phyloP scores from a whole-genome alignment of 2,888 invertebrate genomes.

The Hydrotaea diabolus region DNA sequence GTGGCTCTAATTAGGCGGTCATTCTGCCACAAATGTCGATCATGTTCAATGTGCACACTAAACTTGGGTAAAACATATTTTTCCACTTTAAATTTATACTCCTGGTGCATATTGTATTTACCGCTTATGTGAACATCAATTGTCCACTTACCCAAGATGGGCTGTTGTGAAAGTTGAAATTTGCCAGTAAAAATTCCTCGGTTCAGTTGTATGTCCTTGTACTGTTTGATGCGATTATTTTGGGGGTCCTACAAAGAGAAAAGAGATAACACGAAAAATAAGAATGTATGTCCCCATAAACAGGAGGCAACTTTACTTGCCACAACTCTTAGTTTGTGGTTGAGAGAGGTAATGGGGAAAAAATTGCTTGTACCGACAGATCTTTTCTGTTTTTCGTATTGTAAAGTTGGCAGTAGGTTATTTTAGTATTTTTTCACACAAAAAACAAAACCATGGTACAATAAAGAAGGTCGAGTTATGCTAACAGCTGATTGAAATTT shows the following conservation, averaged over 20 bases:
- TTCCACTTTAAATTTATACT: slow-evolving; percentile 85
- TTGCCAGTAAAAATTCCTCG: slow-evolving; percentile 90
- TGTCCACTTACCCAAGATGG: slow-evolving; percentile 93
- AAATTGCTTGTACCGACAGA: too few species aligned
- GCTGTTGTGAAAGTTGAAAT: slow-evolving; percentile 89
- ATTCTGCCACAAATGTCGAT: slow-evolving; percentile 90
- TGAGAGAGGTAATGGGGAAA: too few species aligned
- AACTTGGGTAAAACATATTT: slow-evolving; percentile 96
- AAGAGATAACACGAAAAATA: neutral
- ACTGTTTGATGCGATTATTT: slow-evolving; percentile 91
- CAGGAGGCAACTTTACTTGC: too few species aligned
- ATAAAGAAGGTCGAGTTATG: too few species aligned
- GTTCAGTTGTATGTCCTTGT: slow-evolving; percentile 85
- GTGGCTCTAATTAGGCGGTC: slow-evolving; percentile 14
- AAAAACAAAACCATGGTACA: too few species aligned
- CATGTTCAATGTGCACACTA: slow-evolving; percentile 90
- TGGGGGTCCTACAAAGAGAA: slow-evolving; percentile 84
- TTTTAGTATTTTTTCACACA: too few species aligned
- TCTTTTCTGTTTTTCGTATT: too few species aligned
- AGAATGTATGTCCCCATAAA: too few species aligned
- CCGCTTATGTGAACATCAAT: slow-evolving; percentile 85
- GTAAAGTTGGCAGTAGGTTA: too few species aligned
- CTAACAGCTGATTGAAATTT: too few species aligned
- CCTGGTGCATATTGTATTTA: slow-evolving; percentile 52
- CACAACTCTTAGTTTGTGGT: too few species aligned